phyloP scores from a whole-genome alignment of 2,113 vertebrate genomes.

The Rynchops niger region DNA sequence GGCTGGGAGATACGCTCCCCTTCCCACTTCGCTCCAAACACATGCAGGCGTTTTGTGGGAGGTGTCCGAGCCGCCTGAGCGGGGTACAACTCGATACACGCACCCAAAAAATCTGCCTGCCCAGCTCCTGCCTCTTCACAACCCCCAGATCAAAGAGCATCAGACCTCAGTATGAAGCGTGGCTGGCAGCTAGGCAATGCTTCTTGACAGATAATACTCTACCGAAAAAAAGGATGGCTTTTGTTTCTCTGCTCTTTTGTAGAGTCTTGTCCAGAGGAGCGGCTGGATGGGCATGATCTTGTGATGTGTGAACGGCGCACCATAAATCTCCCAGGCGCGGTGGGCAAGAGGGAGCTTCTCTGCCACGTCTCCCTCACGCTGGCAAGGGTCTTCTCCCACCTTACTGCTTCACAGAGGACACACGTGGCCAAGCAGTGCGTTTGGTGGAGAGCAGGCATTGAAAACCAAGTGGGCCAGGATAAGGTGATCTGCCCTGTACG shows the following conservation, averaged over 20 bases:
- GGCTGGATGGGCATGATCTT: not conserved
- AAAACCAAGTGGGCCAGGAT: not conserved
- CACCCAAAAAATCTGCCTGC: not conserved
- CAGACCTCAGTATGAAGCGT: not conserved
- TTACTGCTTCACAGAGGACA: not conserved
- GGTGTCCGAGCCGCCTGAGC: not conserved
- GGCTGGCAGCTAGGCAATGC: not conserved
- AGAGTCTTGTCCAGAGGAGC: not conserved
- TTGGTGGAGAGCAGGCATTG: not conserved
- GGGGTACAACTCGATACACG: accelerated
- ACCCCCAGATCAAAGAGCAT: not conserved
- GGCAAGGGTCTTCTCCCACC: not conserved
- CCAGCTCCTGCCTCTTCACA: not conserved
- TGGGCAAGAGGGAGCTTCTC: not conserved
- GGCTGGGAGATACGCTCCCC: not conserved
- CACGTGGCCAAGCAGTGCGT: not conserved
- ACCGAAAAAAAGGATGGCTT: not conserved
- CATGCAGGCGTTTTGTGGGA: accelerated
- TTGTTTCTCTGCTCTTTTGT: not conserved
- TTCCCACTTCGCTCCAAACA: not conserved
- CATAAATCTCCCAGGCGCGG: accelerated
- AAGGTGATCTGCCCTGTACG: not conserved
- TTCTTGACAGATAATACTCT: not conserved
- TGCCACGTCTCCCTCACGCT: accelerated
- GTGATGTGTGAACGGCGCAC: not conserved